Evolutionary conservation across 2,888 invertebrate species (phyloP), one percentile per base, ranked within the genome.

Genomic region (Podabrus alpinus): DNA sequence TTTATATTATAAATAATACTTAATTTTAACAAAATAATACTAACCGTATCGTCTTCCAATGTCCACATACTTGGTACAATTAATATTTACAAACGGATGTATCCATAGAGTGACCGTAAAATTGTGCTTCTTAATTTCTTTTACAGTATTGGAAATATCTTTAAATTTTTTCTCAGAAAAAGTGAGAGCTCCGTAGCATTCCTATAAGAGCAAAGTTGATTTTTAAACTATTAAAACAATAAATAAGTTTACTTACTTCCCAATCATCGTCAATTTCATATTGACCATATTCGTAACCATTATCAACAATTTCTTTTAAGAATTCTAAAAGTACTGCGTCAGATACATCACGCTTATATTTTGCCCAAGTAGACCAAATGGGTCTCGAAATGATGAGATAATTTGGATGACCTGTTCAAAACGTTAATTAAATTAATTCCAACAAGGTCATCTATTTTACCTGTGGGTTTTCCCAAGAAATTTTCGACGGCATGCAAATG

Each of bases 351-450:
- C 90, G 88, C 80, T 92, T 91, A 84, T 94, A 95, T 76, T 91
- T 89, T 0, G 94, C 94, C 94, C 95, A 95, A 0, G 96, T 96
- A 0, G 96, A 95, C 95, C 96, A 97, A 73, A 97, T 91, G 0
- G 97, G 97, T 84, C 94, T 89, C 70, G 89, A 88, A 19, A 97
- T 91, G 92, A 96, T 94, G 69, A 90, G 88, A 72, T 89, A 88
- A 81, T 93, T 91, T 0, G 95, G 95, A 68, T 90, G 81, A 15
- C 82, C 85, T 84, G 29, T 9, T 77, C 71, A 13, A 62, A 15
- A 61, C 1, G 10, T 19, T 11, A 16, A 16, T 62, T 17, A 16
- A 62, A 7, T 0, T 16, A 7, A 62, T 62, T 17, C 16, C 1
- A 62, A 11, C 16, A 13, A 62, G 13, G 16, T 2, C 16, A 97